Percentiles rank a stretch among this genome's conserved stretches.
Evolutionary conservation across 2,888 invertebrate species (phyloP).

Genomic region (Stomorhina lunata): DNA sequence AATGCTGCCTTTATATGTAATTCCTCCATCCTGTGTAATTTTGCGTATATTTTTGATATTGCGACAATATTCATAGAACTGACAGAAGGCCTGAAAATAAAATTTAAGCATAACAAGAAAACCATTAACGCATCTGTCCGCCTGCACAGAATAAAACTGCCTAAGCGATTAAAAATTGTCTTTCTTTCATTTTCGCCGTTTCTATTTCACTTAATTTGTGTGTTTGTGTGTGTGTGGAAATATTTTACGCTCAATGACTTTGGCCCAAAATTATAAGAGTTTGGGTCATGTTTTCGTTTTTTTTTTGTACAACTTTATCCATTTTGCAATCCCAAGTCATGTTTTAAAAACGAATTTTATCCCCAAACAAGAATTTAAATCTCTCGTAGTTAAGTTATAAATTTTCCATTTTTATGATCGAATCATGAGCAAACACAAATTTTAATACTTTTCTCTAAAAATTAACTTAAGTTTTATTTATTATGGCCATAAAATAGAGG

Average conservation of each 20-base stretch:
- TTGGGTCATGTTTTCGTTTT: not conserved
- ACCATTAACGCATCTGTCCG: conserved; percentile 72
- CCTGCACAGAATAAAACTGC: conserved; percentile 77
- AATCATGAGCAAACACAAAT: conserved; percentile 63
- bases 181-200: conserved; percentile 42
- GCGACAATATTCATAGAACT: no score
- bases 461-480: conserved; percentile 31
- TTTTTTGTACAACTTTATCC: not conserved
- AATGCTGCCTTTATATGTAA: conserved; percentile 2
- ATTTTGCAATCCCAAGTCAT: conserved; percentile 45
- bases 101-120: conserved; percentile 69
- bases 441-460: conserved; percentile 52
- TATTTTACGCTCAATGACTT: conserved; percentile 49
- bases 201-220: not conserved
- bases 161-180: conserved; percentile 76
- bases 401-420: conserved; percentile 59
- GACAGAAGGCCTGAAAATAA: conserved; percentile 69
- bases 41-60: not conserved
- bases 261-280: conserved; percentile 40
- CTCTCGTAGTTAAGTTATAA: conserved; percentile 41
- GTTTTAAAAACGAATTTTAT: conserved; percentile 43
- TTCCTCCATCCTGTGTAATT: conserved; percentile 12
- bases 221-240: not conserved
- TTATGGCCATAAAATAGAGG: not conserved
- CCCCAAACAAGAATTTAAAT: conserved; percentile 53